phyloP scores from a whole-genome alignment of 2,797 vertebrate genomes.

The Sebastes itinus region DNA sequence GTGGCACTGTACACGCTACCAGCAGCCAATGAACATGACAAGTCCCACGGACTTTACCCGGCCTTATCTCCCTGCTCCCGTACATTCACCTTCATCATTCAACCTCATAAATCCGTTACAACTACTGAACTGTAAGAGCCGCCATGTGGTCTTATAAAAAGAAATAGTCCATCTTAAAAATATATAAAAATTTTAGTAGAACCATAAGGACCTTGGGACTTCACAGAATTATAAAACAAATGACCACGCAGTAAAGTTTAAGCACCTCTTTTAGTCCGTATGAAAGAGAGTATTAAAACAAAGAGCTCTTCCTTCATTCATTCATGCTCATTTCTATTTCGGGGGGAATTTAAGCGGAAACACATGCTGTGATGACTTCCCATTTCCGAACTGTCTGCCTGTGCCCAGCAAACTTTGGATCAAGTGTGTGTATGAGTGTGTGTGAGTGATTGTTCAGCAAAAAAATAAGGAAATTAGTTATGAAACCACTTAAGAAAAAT shows the following conservation, averaged over 20 bases:
- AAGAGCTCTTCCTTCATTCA: slow-evolving; percentile 34
- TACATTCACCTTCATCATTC: slow-evolving; percentile 55
- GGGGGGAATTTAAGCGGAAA: slow-evolving; percentile 41
- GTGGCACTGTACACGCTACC: neutral
- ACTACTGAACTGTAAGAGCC: neutral
- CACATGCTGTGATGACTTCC: slow-evolving; percentile 72
- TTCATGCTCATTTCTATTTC: slow-evolving; percentile 54
- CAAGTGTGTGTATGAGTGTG: slow-evolving; percentile 36
- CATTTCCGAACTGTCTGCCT: slow-evolving; percentile 59
- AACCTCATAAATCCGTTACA: slow-evolving; percentile 36
- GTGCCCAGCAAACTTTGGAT: slow-evolving; percentile 48
- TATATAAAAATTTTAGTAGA: neutral
- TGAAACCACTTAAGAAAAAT: slow-evolving; percentile 28
- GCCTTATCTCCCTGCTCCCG: slow-evolving; percentile 55
- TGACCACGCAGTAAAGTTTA: neutral
- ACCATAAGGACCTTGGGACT: neutral
- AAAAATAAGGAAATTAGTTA: slow-evolving; percentile 15
- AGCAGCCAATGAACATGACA: neutral
- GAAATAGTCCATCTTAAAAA: neutral
- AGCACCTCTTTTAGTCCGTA: neutral
- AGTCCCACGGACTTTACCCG: slow-evolving; percentile 55
- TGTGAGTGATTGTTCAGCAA: slow-evolving; percentile 47
- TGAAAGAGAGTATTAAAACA: slow-evolving; percentile 24
- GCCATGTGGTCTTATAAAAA: neutral
- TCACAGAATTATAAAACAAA: neutral